These are phyloP conservation scores for Machimus atricapillus DNA, from an alignment of 2,888 invertebrate genomes.

Conservation along the genomic window DNA sequence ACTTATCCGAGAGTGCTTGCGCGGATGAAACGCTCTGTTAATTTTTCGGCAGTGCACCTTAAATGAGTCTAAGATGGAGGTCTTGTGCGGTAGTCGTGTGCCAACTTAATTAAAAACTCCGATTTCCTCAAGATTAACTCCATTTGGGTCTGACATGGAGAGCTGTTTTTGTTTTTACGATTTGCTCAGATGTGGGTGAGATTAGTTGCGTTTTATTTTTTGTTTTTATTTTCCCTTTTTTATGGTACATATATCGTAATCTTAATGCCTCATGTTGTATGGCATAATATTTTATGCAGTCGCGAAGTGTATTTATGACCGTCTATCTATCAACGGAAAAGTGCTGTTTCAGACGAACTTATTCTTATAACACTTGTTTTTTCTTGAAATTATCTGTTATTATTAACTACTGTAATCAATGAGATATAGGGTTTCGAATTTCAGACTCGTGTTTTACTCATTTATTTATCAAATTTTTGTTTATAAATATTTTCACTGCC, in stretches of 20 bases:
- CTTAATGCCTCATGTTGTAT: background rate
- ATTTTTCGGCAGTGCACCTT: background rate
- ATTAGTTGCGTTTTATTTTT: background rate
- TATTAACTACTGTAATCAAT: no score
- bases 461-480: no score
- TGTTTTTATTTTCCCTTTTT: background rate
- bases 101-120: constrained; percentile 1
- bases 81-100: constrained; percentile 9
- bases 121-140: background rate
- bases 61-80: background rate
- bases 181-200: background rate
- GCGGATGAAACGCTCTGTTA: constrained; percentile 18
- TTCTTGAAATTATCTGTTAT: no score
- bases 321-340: background rate
- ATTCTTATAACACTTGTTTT: background rate
- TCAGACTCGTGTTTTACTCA: no score
- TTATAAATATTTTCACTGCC: no score
- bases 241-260: background rate
- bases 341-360: background rate
- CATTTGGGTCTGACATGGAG: background rate
- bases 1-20: background rate
- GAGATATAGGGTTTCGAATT: no score
- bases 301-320: background rate
- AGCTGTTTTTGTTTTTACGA: background rate
- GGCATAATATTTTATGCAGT: background rate